Conservation (phyloP, 2,888 invertebrate species). For the Dioctria rufipes region DNA sequence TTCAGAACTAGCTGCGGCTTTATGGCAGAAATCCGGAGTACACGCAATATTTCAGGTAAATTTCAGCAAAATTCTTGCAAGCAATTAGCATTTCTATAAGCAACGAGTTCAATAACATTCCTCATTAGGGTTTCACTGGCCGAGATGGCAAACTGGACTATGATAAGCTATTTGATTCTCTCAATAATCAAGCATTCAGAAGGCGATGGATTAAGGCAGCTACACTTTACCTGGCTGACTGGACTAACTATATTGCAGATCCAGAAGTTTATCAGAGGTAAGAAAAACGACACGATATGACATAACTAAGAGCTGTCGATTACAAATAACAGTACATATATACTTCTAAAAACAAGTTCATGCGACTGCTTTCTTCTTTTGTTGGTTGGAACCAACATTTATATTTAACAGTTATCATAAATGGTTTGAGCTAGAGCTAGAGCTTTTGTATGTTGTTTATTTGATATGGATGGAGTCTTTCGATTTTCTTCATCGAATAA, state of each 20-base stretch:
- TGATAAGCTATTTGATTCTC: slow-evolving; percentile 81
- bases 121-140: slow-evolving; percentile 75
- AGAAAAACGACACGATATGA: slow-evolving; percentile 61
- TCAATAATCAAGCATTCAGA: slow-evolving; percentile 86
- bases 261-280: slow-evolving; percentile 83
- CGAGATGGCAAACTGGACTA: slow-evolving; percentile 81
- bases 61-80: background rate
- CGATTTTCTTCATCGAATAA: too few species aligned
- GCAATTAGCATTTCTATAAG: background rate
- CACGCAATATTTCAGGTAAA: slow-evolving; percentile 77
- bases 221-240: slow-evolving; percentile 82
- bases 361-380: background rate
- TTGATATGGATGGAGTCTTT: too few species aligned
- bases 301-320: slow-evolving; percentile 20
- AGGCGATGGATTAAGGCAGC: slow-evolving; percentile 85
- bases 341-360: slow-evolving; percentile 35
- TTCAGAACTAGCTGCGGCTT: slow-evolving; percentile 82
- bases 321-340: slow-evolving; percentile 38
- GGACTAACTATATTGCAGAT: slow-evolving; percentile 82
- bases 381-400: background rate
- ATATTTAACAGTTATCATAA: slow-evolving; percentile 5
- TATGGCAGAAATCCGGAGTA: slow-evolving; percentile 83
- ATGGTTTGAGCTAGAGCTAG: too few species aligned
- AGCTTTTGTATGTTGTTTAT: too few species aligned
- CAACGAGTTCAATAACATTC: slow-evolving; percentile 41